These are phyloP conservation scores for Petrolisthes cinctipes DNA, from an alignment of 2,888 invertebrate species.

Conservation along the genomic window DNA sequence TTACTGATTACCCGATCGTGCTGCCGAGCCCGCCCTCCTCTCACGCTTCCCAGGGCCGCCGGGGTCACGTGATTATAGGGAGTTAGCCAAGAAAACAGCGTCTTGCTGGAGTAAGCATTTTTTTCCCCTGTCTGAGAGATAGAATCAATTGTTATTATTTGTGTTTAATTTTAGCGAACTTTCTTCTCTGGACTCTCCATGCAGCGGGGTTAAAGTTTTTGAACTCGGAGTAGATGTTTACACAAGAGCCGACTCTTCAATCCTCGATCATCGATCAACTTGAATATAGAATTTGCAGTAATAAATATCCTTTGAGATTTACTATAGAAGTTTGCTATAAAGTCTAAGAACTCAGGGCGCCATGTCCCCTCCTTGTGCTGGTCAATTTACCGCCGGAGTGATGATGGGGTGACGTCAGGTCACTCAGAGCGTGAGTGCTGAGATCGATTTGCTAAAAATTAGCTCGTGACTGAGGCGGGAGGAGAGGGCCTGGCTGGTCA, in stretches of 20 bases:
- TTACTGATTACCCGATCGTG: conserved; percentile 57
- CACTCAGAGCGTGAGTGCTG: conserved; percentile 34
- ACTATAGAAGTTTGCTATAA: background rate
- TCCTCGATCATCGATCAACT: no score
- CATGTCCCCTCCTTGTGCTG: background rate
- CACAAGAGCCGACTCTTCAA: background rate
- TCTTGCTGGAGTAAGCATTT: conserved; percentile 30
- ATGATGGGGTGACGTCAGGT: conserved; percentile 31
- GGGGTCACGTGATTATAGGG: conserved; percentile 46
- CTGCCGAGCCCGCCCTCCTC: conserved; percentile 48
- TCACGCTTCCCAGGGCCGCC: conserved; percentile 44
- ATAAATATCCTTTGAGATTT: no score
- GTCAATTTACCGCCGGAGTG: conserved; percentile 7
- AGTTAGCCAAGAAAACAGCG: conserved; percentile 42
- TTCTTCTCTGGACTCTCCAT: background rate
- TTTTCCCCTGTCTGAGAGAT: conserved; percentile 26
- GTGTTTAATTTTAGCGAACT: background rate
- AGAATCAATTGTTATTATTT: conserved; percentile 30
- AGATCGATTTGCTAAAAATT: conserved; percentile 57
- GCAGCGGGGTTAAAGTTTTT: background rate
- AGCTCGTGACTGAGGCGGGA: conserved; percentile 49
- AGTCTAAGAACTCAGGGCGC: background rate
- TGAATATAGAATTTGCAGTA: no score
- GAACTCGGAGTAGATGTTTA: background rate
- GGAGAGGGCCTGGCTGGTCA: conserved; percentile 36